Evolutionary conservation across 2,113 vertebrate genomes (phyloP).

Genomic region (human): GRCh38 chr6:93014001-93014500

Average conservation of each 20-base stretch:
- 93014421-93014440: neutral
- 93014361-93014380: conserved; percentile 39
- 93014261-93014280: conserved; percentile 56
- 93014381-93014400: neutral
- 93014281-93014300: conserved; percentile 25
- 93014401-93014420: neutral
- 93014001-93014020: conserved; percentile 1
- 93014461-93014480: neutral
- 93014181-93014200: conserved; percentile 56
- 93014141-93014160: conserved; percentile 66
- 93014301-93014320: conserved; percentile 27
- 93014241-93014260: conserved; percentile 56
- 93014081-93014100: conserved; percentile 67
- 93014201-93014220: conserved; percentile 68
- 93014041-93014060: conserved; percentile 34
- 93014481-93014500: neutral
- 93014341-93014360: neutral
- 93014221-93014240: conserved; percentile 59
- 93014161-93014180: conserved; percentile 62
- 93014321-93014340: conserved; percentile 29
- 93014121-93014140: conserved; percentile 61
- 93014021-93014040: conserved; percentile 53
- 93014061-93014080: conserved; percentile 51
- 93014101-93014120: conserved; percentile 66
- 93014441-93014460: neutral